Evolutionary conservation across 1,140 invertebrate genomes (phyloP), one percentile per base, ranked within the genome.

Genomic region (Mactra quadrangularis): DNA sequence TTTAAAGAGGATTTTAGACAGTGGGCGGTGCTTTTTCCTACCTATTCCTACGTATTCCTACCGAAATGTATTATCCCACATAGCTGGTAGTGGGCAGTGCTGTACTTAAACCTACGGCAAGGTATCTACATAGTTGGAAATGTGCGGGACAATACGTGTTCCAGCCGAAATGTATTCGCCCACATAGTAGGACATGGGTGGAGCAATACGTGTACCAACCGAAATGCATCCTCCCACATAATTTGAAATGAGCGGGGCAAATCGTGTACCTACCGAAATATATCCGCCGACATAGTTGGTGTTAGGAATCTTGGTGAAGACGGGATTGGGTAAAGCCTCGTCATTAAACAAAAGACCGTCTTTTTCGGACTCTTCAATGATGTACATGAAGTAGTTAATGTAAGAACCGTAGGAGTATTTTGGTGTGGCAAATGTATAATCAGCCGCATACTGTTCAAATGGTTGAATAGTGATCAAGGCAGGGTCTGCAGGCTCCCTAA

Each of bases 401-500:
- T 83, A 87, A 22, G 81, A 72, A 27, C 79, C 78, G 7, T 47
- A 17, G 6, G 78, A 74, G 57, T 85, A 83, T 72, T 87, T 68
- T 9, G 87, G 81, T 25, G 89, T 88, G 13, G 85, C 74, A 68
- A 87, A 89, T 0, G 86, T 88, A 75, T 89, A 89, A 50, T 88
- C 87, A 11, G 85, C 83, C n/a, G 81, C 84, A 62, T 74, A 89
- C 62, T 87, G 89, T 50, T 85, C 81, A 11, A 84, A 70, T n/a
- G 88, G 86, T 19, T 82, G 71, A n/a, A 89, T 64, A 13, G 85
- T 59, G 15, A 85, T 82, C 83, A 89, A 82, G 25, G 86, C 81
- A 7, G 89, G 89, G 60, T 89, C 89, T 13, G 81, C 64, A 19
- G 62, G 66, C 31, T 82, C 82, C 17, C 41, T 50, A 13, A 27